phyloP scores from a whole-genome alignment of 2,797 vertebrate genomes.

The Channa striata region DNA sequence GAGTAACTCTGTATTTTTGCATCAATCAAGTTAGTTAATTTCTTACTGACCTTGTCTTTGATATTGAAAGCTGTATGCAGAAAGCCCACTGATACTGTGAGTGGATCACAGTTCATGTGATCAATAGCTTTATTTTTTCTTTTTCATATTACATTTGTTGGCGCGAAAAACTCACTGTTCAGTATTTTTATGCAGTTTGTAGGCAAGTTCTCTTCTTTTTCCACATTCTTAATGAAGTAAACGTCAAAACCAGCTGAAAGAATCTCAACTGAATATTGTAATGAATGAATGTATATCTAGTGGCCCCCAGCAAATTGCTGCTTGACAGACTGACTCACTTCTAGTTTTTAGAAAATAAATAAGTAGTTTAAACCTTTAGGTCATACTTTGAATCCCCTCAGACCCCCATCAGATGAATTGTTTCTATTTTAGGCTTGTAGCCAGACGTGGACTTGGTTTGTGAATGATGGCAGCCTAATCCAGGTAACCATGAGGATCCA shows the following conservation, averaged over 20 bases:
- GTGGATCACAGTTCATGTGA: slow-evolving; percentile 83
- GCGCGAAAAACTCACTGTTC: slow-evolving; percentile 77
- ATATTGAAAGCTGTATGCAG: slow-evolving; percentile 85
- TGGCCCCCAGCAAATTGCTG: slow-evolving; percentile 19
- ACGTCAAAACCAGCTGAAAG: slow-evolving; percentile 42
- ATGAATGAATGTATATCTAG: slow-evolving; percentile 72
- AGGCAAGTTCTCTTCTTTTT: not conserved
- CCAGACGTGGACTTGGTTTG: not conserved
- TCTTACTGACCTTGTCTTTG: slow-evolving; percentile 90
- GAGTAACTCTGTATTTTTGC: slow-evolving; percentile 92
- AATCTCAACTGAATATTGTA: slow-evolving; percentile 28
- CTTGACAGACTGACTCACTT: slow-evolving; percentile 15
- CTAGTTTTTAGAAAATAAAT: slow-evolving; percentile 37
- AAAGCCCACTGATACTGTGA: slow-evolving; percentile 91
- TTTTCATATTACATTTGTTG: slow-evolving; percentile 78
- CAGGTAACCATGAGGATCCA: not conserved
- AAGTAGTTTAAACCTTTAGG: slow-evolving; percentile 23
- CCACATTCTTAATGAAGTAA: slow-evolving; percentile 32
- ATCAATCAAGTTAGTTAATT: slow-evolving; percentile 86
- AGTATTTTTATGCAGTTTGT: slow-evolving; percentile 47
- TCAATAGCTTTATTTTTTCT: slow-evolving; percentile 84
- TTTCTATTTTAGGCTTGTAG: slow-evolving; percentile 30
- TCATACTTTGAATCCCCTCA: not conserved
- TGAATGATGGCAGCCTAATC: not conserved
- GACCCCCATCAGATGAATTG: slow-evolving; percentile 15